Evolutionary conservation across 2,113 vertebrate genomes (phyloP).

Genomic region (Gnathonemus echidnorhynchus): DNA sequence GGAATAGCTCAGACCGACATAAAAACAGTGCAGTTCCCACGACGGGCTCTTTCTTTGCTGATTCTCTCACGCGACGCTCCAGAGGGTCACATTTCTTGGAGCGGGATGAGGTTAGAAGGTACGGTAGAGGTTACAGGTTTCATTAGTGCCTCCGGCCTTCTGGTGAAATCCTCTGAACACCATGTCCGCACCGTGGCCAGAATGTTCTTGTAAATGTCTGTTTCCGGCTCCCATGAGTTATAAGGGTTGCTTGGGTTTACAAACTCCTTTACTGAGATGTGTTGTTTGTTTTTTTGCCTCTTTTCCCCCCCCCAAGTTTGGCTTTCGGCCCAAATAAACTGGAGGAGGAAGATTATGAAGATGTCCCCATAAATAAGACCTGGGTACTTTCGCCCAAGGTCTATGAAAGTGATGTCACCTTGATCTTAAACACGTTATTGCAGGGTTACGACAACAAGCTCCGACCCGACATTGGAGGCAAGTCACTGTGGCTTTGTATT

Average conservation of each 20-base stretch:
- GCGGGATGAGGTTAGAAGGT: not conserved
- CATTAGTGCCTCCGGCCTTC: not conserved
- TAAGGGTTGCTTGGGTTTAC: not conserved
- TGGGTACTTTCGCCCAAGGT: constrained; percentile 94
- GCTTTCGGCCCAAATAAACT: constrained; percentile 70
- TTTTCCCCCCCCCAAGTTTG: constrained; percentile 35
- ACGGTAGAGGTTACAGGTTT: not conserved
- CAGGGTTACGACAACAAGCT: constrained; percentile 93
- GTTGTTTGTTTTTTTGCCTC: constrained; percentile 17
- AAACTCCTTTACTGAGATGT: not conserved
- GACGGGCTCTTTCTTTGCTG: not conserved
- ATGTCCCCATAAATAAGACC: constrained; percentile 84
- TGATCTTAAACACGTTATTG: constrained; percentile 86
- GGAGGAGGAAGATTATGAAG: constrained; percentile 92
- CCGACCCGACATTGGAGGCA: constrained; percentile 89
- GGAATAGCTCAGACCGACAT: not conserved
- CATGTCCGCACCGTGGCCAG: not conserved
- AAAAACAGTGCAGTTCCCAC: not conserved
- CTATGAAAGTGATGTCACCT: constrained; percentile 88
- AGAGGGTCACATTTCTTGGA: not conserved
- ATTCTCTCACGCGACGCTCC: not conserved
- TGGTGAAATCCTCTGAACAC: not conserved
- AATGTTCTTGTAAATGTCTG: not conserved
- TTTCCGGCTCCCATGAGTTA: not conserved
- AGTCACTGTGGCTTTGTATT: constrained; percentile 35